Evolutionary conservation across 2,888 invertebrate genomes (phyloP).

Genomic region (Hirtodrosophila cameraria): DNA sequence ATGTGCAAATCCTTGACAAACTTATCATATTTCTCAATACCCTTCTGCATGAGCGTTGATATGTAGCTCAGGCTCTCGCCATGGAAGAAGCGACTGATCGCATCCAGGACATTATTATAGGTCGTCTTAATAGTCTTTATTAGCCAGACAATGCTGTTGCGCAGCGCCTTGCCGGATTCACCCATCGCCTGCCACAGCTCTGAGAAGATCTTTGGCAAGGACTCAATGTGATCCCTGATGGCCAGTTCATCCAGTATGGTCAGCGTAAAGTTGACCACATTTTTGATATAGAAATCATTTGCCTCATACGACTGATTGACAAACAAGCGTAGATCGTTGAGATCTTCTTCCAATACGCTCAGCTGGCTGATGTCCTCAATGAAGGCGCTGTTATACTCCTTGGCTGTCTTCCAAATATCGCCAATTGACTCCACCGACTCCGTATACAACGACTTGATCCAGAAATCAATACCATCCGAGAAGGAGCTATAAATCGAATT

Average conservation of each 20-base stretch:
- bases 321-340: conserved; percentile 87
- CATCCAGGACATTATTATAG: conserved; percentile 89
- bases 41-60: conserved; percentile 88
- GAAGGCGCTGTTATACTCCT: conserved; percentile 88
- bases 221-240: conserved; percentile 90
- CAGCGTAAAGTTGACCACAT: conserved; percentile 89
- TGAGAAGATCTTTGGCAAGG: conserved; percentile 91
- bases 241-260: conserved; percentile 91
- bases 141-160: conserved; percentile 90
- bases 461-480: conserved; percentile 86
- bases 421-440: conserved; percentile 88
- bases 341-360: conserved; percentile 88
- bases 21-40: conserved; percentile 91
- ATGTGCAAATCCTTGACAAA: conserved; percentile 91
- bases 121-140: conserved; percentile 88
- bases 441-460: conserved; percentile 88
- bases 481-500: conserved; percentile 85
- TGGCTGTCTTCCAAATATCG: conserved; percentile 91
- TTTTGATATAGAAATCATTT: conserved; percentile 93
- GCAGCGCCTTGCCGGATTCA: conserved; percentile 91
- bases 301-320: conserved; percentile 91
- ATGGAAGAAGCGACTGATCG: conserved; percentile 88
- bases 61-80: conserved; percentile 91
- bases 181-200: conserved; percentile 95
- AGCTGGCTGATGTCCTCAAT: conserved; percentile 88